Conservation (phyloP, 2,888 invertebrate genomes). For the Drosophila paracracens region DNA sequence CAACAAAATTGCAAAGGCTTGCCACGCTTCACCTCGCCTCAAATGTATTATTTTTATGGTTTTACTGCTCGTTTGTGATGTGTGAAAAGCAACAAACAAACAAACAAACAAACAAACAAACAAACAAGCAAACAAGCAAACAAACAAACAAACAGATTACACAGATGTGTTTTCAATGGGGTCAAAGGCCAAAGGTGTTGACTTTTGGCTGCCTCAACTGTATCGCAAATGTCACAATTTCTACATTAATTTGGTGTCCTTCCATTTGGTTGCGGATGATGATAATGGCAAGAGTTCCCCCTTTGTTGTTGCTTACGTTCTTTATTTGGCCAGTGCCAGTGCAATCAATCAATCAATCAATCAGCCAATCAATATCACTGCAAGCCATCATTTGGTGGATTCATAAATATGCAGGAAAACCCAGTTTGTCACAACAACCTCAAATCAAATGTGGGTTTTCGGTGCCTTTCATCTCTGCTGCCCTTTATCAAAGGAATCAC, state of each 20-base stretch:
- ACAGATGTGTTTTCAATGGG: slow-evolving; percentile 2
- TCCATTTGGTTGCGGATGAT: background rate
- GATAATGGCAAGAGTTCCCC: background rate
- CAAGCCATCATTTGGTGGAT: slow-evolving; percentile 15
- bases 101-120: slow-evolving; percentile 8
- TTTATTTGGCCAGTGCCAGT: background rate
- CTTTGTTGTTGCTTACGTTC: background rate
- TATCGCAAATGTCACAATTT: slow-evolving; percentile 28
- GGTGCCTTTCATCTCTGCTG: slow-evolving; percentile 4
- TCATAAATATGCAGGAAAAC: slow-evolving; percentile 24
- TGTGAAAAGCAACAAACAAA: slow-evolving; percentile 17
- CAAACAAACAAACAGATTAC: background rate
- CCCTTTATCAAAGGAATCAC: slow-evolving; percentile 7
- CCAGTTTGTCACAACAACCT: slow-evolving; percentile 1
- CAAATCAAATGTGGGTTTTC: slow-evolving; percentile 1
- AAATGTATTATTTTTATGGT: slow-evolving; percentile 39
- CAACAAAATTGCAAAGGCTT: slow-evolving; percentile 37
- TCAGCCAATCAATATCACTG: slow-evolving; percentile 32
- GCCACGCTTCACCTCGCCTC: slow-evolving; percentile 25
- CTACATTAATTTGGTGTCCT: slow-evolving; percentile 7
- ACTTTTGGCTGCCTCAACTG: slow-evolving; percentile 25
- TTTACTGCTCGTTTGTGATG: slow-evolving; percentile 56
- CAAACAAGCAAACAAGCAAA: slow-evolving; percentile 6
- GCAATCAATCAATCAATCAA: background rate
- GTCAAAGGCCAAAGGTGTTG: slow-evolving; percentile 53